Conservation (phyloP, 2,888 invertebrate species). For the Agrilus biguttatus region DNA sequence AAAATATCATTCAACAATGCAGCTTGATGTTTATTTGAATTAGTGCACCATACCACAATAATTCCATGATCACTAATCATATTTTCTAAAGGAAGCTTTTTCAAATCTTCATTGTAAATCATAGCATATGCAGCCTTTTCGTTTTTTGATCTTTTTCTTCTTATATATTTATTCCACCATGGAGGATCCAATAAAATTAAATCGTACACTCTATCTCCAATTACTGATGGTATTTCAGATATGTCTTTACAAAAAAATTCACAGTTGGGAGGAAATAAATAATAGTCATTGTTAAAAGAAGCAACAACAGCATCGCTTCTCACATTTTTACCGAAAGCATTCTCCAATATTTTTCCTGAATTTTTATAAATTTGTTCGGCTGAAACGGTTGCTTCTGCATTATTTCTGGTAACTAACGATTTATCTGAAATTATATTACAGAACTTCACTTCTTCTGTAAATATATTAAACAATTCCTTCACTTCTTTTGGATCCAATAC, state of each 20-base stretch:
- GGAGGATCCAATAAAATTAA: conserved; percentile 86
- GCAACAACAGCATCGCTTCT: conserved; percentile 36
- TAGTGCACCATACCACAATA: conserved; percentile 86
- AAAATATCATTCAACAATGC: conserved; percentile 60
- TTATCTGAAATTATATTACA: conserved; percentile 10
- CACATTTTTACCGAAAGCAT: conserved; percentile 43
- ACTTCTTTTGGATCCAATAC: no score
- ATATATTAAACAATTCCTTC: background rate
- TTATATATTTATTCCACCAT: conserved; percentile 91
- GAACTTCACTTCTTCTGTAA: conserved; percentile 6
- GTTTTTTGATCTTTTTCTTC: conserved; percentile 54
- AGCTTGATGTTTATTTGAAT: conserved; percentile 54
- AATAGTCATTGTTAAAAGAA: conserved; percentile 32
- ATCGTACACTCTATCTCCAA: conserved; percentile 47
- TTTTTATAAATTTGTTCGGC: conserved; percentile 29
- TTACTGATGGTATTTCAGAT: conserved; percentile 36
- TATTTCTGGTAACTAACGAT: conserved; percentile 9
- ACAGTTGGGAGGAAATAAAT: conserved; percentile 51
- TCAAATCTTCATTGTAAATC: conserved; percentile 63
- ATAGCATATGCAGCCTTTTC: conserved; percentile 60
- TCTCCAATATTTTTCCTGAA: conserved; percentile 20
- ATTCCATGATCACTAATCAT: conserved; percentile 49
- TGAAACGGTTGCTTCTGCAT: conserved; percentile 13
- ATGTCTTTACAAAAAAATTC: conserved; percentile 55
- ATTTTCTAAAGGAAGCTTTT: conserved; percentile 51